These are phyloP conservation scores for Beris morrisii DNA, from an alignment of 2,888 invertebrate genomes.

Conservation along the genomic window DNA sequence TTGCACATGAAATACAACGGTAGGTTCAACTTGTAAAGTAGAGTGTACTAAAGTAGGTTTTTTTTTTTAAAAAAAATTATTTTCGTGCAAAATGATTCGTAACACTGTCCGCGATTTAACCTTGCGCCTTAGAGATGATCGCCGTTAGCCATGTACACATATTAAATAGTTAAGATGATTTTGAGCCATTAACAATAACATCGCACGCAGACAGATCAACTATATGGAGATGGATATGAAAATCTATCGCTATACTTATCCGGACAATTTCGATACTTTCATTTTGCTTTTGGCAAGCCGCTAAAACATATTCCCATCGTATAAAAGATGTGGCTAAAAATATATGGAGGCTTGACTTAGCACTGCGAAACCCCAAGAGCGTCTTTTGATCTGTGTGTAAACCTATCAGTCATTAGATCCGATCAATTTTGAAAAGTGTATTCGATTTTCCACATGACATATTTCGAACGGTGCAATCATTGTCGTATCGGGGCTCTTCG, in stretches of 20 bases:
- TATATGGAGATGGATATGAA: conserved; percentile 20
- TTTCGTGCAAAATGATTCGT: conserved; percentile 33
- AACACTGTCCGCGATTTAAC: conserved; percentile 32
- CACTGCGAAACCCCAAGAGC: neutral
- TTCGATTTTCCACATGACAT: conserved; percentile 29
- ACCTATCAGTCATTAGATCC: conserved; percentile 28
- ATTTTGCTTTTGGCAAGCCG: conserved; percentile 25
- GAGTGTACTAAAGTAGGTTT: neutral
- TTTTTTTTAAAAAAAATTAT: neutral
- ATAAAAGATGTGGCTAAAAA: conserved; percentile 1
- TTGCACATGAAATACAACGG: neutral
- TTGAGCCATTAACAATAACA: conserved; percentile 25
- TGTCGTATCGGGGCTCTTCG: conserved; percentile 5
- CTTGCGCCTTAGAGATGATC: conserved; percentile 30
- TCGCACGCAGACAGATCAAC: neutral
- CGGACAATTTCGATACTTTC: conserved; percentile 21
- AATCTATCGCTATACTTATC: conserved; percentile 12
- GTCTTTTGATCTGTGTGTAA: conserved; percentile 16
- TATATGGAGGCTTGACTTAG: neutral
- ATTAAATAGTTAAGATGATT: conserved; percentile 31
- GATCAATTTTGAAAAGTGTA: conserved; percentile 24
- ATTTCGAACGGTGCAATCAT: conserved; percentile 11
- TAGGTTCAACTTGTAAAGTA: neutral
- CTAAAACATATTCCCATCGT: conserved; percentile 24
- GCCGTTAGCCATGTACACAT: conserved; percentile 27